phyloP scores from a whole-genome alignment of 2,888 invertebrate genomes.

The Plebejus argus region DNA sequence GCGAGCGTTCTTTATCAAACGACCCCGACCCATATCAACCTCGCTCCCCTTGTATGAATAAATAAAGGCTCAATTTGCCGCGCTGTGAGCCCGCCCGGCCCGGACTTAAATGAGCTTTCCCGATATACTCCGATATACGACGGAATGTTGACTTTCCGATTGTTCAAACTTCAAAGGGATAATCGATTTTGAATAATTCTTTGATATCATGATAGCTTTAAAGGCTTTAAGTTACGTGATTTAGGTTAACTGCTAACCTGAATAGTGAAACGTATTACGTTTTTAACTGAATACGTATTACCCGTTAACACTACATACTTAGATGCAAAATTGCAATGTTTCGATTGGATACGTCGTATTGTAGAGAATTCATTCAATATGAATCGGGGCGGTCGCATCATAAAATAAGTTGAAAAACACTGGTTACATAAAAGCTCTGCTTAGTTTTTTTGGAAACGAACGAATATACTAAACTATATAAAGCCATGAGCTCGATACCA shows the following conservation, averaged over 20 bases:
- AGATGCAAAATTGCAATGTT: not conserved
- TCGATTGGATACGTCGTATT: not conserved
- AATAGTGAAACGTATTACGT: not conserved
- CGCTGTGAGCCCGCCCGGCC: constrained; percentile 59
- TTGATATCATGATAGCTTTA: constrained; percentile 50
- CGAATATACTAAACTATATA: too few species aligned
- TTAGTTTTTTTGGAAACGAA: too few species aligned
- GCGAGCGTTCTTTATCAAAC: constrained; percentile 69
- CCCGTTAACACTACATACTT: not conserved
- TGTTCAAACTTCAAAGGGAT: constrained; percentile 36
- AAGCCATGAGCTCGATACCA: too few species aligned
- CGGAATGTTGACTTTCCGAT: constrained; percentile 39
- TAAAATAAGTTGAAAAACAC: too few species aligned
- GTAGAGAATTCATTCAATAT: not conserved
- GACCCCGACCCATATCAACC: constrained; percentile 76
- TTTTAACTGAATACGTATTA: not conserved
- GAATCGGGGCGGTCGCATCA: too few species aligned
- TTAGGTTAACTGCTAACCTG: not conserved
- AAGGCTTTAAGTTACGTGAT: not conserved
- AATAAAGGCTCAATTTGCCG: constrained; percentile 77
- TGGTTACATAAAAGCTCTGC: too few species aligned
- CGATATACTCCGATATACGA: constrained; percentile 48
- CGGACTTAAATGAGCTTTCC: constrained; percentile 59
- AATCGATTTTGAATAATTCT: constrained; percentile 41
- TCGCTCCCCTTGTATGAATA: constrained; percentile 74